Base-by-base conservation (phyloP, 2,888 invertebrate genomes). In the Thereva unica region DNA sequence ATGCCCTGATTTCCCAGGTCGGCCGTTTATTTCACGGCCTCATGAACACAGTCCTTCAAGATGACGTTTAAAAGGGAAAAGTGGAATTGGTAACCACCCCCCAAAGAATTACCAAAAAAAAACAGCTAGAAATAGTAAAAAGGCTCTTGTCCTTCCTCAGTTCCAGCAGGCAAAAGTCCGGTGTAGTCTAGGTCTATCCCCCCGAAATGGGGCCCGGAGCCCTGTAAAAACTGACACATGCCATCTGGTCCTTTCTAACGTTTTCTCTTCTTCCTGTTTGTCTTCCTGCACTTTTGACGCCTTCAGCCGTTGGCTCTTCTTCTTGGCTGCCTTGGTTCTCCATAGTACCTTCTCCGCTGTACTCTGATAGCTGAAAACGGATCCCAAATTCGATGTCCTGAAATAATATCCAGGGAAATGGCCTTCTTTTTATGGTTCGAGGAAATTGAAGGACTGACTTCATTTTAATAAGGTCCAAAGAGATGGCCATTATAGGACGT, bases 1-100 rank as follows among this genome's bases (percentile, higher is more conserved):
- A 67, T 67, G 57, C 55, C 54, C 64, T 67, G 67, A 67, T 67
- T 67, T 67, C 67, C 67, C 67, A 67, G 49, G 67, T 53, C 64
- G 55, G 67, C 54, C 64, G 57, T 67, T 67, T 63, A 64, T 64
- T 67, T 67, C 67, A 67, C 55, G 64, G 57, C 57, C 57, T 67
- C 64, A 52, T 49, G 55, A 57, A 57, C 66, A 66, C 38, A 55
- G 50, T 49, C n/a, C 38, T 47, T 47, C 47, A n/a, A 47, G 10
- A 47, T 47, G 47, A 47, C 47, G 47, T 12, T 47, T 6, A 47
- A 47, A 47, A 47, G n/a, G 6, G 47, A 10, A 47, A 12, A 12
- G 47, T n/a, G 47, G 47, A 47, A 10, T 10, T 9, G 3, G n/a
- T 47, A 10, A 47, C 23, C 23, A 23, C 23, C 23, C 47, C 12